A percentile compares a stretch with the other conserved stretches of the same genome.
These are phyloP conservation scores for Drosophila tristis DNA, from an alignment of 1,140 invertebrate genomes.

Conservation along the genomic window DNA sequence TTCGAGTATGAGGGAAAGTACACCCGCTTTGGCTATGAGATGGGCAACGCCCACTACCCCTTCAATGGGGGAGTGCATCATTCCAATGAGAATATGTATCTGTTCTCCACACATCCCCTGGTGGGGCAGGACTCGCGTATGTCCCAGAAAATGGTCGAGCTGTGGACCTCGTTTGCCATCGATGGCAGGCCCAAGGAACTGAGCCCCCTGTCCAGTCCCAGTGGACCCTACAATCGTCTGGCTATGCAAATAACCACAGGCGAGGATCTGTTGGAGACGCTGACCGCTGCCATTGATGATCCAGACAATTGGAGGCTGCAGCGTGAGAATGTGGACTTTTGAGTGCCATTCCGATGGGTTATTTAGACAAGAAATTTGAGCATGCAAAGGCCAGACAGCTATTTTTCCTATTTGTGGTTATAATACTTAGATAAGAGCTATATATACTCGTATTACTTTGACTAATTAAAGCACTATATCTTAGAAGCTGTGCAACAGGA, in stretches of 20 bases:
- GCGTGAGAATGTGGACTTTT: conserved; percentile 52
- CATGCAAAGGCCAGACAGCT: no score
- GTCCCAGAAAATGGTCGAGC: conserved; percentile 79
- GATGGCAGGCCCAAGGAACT: conserved; percentile 58
- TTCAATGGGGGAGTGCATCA: conserved; percentile 84
- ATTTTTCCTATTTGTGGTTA: no score
- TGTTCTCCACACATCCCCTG: conserved; percentile 76
- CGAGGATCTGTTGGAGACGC: conserved; percentile 60
- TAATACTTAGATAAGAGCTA: neutral
- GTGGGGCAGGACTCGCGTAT: conserved; percentile 69
- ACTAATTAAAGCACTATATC: no score
- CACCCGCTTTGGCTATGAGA: conserved; percentile 83
- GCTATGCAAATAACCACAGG: conserved; percentile 31
- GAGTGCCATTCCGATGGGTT: neutral
- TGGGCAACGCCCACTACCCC: conserved; percentile 78
- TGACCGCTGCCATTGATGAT: conserved; percentile 73
- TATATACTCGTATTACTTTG: neutral
- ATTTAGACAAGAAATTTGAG: neutral
- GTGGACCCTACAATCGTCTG: conserved; percentile 77
- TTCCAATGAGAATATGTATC: conserved; percentile 83
- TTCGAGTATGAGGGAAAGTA: conserved; percentile 77
- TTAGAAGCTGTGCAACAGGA: neutral
- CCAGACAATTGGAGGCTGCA: conserved; percentile 61
- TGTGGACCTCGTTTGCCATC: conserved; percentile 84
- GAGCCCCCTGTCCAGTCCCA: conserved; percentile 38